phyloP scores from a whole-genome alignment of 1,140 invertebrate genomes.

The Bathynomus jamesi region DNA sequence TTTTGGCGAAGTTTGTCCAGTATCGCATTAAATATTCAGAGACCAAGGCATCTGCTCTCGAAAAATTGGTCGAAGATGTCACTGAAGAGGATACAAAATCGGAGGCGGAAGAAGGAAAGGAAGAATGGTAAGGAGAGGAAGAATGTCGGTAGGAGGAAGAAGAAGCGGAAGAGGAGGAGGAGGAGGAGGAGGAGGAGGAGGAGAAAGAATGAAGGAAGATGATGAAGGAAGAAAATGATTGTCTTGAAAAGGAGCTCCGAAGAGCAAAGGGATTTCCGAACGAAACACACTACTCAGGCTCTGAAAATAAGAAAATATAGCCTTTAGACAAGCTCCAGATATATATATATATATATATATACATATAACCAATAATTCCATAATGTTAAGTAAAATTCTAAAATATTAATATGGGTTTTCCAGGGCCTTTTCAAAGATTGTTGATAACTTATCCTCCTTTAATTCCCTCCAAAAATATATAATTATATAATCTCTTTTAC shows the following conservation, averaged over 20 bases:
- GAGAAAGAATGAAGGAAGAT: slow-evolving; percentile 13
- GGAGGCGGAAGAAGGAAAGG: too few species aligned
- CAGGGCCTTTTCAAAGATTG: too few species aligned
- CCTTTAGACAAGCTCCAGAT: too few species aligned
- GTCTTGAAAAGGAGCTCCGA: slow-evolving; percentile 71
- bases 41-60: slow-evolving; percentile 43
- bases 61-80: slow-evolving; percentile 38
- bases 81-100: neutral
- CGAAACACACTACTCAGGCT: slow-evolving; percentile 71
- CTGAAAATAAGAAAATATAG: too few species aligned
- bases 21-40: slow-evolving; percentile 45
- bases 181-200: neutral
- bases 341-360: neutral
- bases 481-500: too few species aligned
- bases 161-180: neutral
- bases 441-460: too few species aligned
- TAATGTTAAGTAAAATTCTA: neutral
- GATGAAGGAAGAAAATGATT: slow-evolving; percentile 35
- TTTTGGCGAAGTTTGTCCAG: slow-evolving; percentile 48
- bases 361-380: neutral
- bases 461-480: too few species aligned
- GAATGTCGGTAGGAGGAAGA: neutral
- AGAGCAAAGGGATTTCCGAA: slow-evolving; percentile 88
- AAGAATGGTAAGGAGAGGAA: neutral
- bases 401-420: too few species aligned